Conservation (phyloP, 2,888 invertebrate genomes). For the Myopa testacea region DNA sequence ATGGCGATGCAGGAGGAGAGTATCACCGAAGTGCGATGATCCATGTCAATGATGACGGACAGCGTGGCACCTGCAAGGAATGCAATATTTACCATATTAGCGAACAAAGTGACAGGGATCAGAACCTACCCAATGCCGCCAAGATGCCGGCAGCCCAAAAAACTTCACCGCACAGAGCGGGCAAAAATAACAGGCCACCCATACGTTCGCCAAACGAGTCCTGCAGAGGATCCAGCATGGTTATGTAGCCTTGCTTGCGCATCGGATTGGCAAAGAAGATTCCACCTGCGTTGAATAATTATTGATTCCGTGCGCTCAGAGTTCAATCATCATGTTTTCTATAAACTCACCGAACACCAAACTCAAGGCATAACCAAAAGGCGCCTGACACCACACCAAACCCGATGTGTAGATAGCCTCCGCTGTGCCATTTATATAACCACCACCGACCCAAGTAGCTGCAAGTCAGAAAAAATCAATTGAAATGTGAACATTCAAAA, state of each 20-base stretch:
- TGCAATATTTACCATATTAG: background rate
- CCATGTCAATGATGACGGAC: conserved; percentile 96
- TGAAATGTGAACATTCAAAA: background rate
- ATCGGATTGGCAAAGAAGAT: conserved; percentile 98
- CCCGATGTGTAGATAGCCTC: conserved; percentile 95
- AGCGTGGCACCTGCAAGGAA: conserved; percentile 84
- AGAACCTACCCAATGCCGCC: conserved; percentile 83
- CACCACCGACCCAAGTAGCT: conserved; percentile 99
- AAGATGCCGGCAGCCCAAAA: conserved; percentile 99
- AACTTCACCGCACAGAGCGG: conserved; percentile 96
- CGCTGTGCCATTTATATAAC: conserved; percentile 99
- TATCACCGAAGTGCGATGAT: conserved; percentile 91
- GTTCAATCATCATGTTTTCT: background rate
- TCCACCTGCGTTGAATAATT: conserved; percentile 77
- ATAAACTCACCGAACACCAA: conserved; percentile 85
- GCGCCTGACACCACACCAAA: conserved; percentile 97
- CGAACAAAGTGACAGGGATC: background rate
- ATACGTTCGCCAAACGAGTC: conserved; percentile 96
- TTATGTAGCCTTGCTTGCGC: conserved; percentile 97
- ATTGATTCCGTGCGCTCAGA: background rate
- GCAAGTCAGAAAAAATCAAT: conserved; percentile 49
- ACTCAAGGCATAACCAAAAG: conserved; percentile 97
- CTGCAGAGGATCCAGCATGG: conserved; percentile 98
- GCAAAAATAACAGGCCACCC: conserved; percentile 96
- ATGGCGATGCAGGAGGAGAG: conserved; percentile 96